Evolutionary conservation across 2,797 vertebrate species (phyloP), one percentile per base, ranked within the genome.

Genomic region (Parambassis ranga): DNA sequence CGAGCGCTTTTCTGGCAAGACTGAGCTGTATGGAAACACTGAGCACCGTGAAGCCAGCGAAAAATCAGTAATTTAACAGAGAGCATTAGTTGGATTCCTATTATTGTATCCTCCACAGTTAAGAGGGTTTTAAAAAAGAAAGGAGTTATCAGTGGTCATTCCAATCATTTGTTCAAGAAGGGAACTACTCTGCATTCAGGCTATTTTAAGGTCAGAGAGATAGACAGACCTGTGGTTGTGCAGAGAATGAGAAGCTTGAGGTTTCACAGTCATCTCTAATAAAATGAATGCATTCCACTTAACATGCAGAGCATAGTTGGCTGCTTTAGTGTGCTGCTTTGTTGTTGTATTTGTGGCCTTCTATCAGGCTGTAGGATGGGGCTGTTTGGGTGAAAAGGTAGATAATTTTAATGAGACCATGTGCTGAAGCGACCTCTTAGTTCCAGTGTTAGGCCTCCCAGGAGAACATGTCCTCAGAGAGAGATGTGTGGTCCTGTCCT

Each of bases 331-430:
- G 65, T 23, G 50, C 59, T 11, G 58, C 46, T 52, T 31, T 63
- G 71, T 58, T 61, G 65, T 39, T 60, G 71, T 65, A 67, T 59
- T 38, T 43, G 81, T 66, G 71, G 52, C 61, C 67, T 59, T 48
- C 39, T 64, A 65, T 82, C 71, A 74, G 49, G 20, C 50, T 65
- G 75, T 44, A 43, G 46, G 65, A 55, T 66, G 65, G 35, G 18
- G 63, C 51, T 69, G 49, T 51, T 41, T 22, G 44, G 20, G 56
- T 70, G 72, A 61, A 33, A 56, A 67, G 46, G 62, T 16, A 82
- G 80, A 84, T 84, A 26, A 84, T 77, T 84, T 77, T 82, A 83
- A 89, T 86, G 84, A 84, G 63, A 62, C 46, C 7, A 10, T 68
- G 58, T 3, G 5, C 41, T 38, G 15, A 20, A 49, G 30, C 75